Percentiles rank a stretch among this genome's conserved stretches.
phyloP scores from a whole-genome alignment of 2,797 vertebrate species.

The Betta splendens region DNA sequence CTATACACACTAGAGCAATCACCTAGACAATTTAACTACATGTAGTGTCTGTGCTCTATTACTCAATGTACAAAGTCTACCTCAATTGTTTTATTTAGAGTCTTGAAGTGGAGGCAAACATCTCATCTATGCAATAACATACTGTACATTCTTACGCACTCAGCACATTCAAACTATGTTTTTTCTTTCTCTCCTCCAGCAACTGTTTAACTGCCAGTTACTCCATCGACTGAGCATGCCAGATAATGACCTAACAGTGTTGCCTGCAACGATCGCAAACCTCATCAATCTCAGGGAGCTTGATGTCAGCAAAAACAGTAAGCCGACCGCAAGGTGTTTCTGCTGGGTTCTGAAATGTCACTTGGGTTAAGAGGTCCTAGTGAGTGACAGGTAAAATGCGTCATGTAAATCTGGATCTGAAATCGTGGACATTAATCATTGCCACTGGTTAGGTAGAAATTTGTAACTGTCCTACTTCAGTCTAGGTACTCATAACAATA shows the following conservation, averaged over 20 bases:
- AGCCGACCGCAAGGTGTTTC: conserved; percentile 60
- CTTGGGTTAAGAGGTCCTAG: not conserved
- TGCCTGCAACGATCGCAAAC: conserved; percentile 96
- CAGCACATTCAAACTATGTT: not conserved
- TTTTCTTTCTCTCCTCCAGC: conserved; percentile 75
- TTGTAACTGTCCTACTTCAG: not conserved
- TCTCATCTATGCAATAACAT: conserved; percentile 2
- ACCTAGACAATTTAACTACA: not conserved
- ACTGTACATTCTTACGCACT: not conserved
- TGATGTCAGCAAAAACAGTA: conserved; percentile 99
- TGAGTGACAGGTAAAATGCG: not conserved
- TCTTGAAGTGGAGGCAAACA: not conserved
- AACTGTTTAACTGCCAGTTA: conserved; percentile 99
- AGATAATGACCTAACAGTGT: conserved; percentile 95
- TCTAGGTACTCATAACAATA: not conserved
- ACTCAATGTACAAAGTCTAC: too few species aligned
- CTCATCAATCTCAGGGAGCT: conserved; percentile 99
- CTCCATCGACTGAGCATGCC: conserved; percentile 97
- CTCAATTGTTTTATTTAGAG: conserved; percentile 10
- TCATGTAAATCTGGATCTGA: not conserved
- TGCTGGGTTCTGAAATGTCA: not conserved
- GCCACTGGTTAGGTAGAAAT: not conserved
- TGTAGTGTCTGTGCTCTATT: not conserved
- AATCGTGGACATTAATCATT: conserved; percentile 8
- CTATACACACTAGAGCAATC: not conserved